Base-by-base conservation (phyloP, 2,797 vertebrate species). In the Poecilia gillii region DNA sequence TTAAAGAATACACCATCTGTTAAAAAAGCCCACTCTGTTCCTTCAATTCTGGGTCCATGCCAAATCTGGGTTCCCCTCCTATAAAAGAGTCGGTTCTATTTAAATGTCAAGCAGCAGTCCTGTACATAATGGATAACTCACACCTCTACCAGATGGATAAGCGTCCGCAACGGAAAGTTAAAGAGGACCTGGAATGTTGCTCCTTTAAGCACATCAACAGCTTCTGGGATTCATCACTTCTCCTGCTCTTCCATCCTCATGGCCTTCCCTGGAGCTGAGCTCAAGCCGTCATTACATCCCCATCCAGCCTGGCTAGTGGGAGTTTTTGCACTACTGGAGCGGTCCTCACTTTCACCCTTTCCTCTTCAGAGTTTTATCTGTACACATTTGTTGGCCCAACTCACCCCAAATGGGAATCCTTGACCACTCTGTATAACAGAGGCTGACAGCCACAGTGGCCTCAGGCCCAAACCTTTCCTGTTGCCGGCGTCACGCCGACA, bases 291-390 rank as follows among this genome's bases (percentile, higher is more conserved):
- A 39, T 76, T 16, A 51, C 39, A n/a, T 75, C 55, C 78, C 87
- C 84, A 53, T 81, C 66, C 87, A 91, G 87, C 88, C 72, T 81
- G 88, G 91, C 91, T 93, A 89, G 82, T 85, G 81, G 86, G 90
- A 88, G 89, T 80, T 94, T 94, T 94, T 95, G 95, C 95, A 95
- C 95, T 95, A 93, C 89, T 88, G 88, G 88, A 90, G 84, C 82
- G 9, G 85, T 74, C 80, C 83, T 66, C 78, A 72, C 59, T 74
- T 80, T 78, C 47, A 64, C 68, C 73, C 83, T 66, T 57, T 28
- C 57, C 36, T 55, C 33, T 41, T 81, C 68, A 77, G 49, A 78
- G 51, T 82, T 75, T 12, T 74, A 77, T 53, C 20, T 23, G 28
- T 28, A 45, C 72, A 49, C n/a, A 43, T 89, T 43, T 73, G 45